Evolutionary conservation across 2,888 invertebrate genomes (phyloP).

Genomic region (Tachystola acroxantha): DNA sequence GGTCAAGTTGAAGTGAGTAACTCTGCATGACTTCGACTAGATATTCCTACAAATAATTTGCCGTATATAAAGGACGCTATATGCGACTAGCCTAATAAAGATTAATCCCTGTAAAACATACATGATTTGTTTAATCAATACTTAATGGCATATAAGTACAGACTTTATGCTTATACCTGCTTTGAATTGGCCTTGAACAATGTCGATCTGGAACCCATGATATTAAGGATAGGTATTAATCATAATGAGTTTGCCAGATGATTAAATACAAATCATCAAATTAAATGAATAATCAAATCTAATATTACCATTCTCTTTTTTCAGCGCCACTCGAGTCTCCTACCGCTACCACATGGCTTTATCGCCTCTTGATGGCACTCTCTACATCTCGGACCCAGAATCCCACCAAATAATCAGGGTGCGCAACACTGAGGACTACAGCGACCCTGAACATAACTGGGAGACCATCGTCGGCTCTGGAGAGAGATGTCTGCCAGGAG

Average conservation of each 20-base stretch:
- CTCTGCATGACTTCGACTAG: conserved; percentile 68
- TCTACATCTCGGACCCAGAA: conserved; percentile 98
- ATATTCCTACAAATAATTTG: no score
- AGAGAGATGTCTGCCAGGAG: conserved; percentile 94
- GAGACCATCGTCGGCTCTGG: conserved; percentile 97
- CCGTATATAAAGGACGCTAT: no score
- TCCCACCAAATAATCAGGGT: conserved; percentile 95
- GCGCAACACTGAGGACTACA: conserved; percentile 88
- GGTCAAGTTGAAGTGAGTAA: conserved; percentile 88
- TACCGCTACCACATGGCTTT: conserved; percentile 98
- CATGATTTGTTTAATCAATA: no score
- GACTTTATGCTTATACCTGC: no score
- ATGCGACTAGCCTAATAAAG: no score
- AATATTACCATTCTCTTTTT: conserved; percentile 26
- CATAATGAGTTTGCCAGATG: no score
- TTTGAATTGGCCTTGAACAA: no score
- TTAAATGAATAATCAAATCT: not conserved
- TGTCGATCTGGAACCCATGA: no score
- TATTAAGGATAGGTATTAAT: no score
- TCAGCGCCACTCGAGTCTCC: conserved; percentile 93
- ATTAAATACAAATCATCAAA: no score
- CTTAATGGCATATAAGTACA: no score
- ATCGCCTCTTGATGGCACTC: conserved; percentile 94
- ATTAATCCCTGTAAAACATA: no score
- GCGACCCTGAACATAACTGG: conserved; percentile 94